These are phyloP conservation scores for Limnephilus auricula DNA, from an alignment of 2,888 invertebrate genomes.

Conservation along the genomic window DNA sequence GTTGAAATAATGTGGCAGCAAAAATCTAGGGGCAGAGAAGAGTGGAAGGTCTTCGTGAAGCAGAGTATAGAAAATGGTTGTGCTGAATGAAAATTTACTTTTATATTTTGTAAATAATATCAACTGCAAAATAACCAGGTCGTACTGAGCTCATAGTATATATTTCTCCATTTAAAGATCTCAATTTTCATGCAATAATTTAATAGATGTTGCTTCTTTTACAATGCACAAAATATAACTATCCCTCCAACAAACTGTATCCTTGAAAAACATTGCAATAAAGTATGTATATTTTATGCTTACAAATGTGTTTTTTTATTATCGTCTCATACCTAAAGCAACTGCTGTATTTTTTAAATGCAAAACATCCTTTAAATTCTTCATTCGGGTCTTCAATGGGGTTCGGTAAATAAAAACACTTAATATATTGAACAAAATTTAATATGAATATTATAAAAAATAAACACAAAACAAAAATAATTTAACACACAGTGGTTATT, in stretches of 20 bases:
- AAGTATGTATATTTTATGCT: conserved; percentile 44
- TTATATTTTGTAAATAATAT: neutral
- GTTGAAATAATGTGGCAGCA: neutral
- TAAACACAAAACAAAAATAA: conserved; percentile 21
- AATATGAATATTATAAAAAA: conserved; percentile 18
- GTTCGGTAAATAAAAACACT: neutral
- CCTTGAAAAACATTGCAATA: conserved; percentile 16
- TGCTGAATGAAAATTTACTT: neutral
- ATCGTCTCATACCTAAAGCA: neutral
- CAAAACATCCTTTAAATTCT: neutral
- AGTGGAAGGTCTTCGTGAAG: neutral
- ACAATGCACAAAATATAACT: neutral
- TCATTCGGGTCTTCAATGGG: neutral
- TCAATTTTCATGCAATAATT: neutral
- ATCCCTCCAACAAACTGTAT: conserved; percentile 7
- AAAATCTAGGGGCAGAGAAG: neutral
- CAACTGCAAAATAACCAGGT: neutral
- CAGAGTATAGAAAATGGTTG: neutral
- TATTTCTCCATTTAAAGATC: neutral
- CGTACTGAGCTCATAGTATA: neutral
- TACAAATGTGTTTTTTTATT: neutral
- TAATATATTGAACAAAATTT: conserved; percentile 39
- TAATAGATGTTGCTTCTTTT: neutral
- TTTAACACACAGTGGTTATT: conserved; percentile 7
- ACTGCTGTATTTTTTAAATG: neutral